Evolutionary conservation across 1,140 invertebrate genomes (phyloP).

Genomic region (Geopemphigus sp.): DNA sequence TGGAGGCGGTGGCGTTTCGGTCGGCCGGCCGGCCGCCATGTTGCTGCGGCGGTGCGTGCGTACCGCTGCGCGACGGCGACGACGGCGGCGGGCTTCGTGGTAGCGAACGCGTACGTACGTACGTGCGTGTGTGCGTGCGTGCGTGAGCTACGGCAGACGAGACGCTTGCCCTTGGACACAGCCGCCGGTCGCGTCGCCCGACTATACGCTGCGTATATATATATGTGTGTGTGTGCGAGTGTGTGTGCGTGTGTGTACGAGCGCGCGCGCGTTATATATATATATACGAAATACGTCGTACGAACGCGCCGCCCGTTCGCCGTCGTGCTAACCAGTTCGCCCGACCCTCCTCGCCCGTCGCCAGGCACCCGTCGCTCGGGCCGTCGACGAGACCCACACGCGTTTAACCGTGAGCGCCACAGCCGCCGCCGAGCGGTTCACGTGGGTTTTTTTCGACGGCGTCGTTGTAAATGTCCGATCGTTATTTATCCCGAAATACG

Average conservation of each 20-base stretch:
- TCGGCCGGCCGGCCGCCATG: constrained; percentile 47
- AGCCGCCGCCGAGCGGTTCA: not conserved
- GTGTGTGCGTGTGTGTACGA: not conserved
- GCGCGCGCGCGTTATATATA: not conserved
- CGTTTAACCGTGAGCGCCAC: not conserved
- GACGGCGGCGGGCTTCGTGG: too few relatives aligned
- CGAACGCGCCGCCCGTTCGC: constrained; percentile 19
- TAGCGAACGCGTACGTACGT: too few relatives aligned
- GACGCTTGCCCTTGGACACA: constrained; percentile 48
- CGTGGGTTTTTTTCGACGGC: not conserved
- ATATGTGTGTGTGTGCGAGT: not conserved
- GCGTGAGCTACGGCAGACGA: constrained; percentile 35
- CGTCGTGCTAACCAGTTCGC: constrained; percentile 30
- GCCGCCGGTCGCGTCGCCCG: constrained; percentile 25
- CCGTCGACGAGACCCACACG: constrained; percentile 19
- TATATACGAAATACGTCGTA: constrained; percentile 7
- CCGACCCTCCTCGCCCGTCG: constrained; percentile 29
- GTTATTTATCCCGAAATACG: not conserved
- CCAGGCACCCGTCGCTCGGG: not conserved
- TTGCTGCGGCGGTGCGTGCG: constrained; percentile 40
- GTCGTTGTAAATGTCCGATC: not conserved
- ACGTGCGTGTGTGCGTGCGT: constrained; percentile 34
- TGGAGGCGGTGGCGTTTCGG: constrained; percentile 29
- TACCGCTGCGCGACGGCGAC: constrained; percentile 13
- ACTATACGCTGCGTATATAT: not conserved